Evolutionary conservation across 2,888 invertebrate species (phyloP).

Genomic region (Torymus tubicola): DNA sequence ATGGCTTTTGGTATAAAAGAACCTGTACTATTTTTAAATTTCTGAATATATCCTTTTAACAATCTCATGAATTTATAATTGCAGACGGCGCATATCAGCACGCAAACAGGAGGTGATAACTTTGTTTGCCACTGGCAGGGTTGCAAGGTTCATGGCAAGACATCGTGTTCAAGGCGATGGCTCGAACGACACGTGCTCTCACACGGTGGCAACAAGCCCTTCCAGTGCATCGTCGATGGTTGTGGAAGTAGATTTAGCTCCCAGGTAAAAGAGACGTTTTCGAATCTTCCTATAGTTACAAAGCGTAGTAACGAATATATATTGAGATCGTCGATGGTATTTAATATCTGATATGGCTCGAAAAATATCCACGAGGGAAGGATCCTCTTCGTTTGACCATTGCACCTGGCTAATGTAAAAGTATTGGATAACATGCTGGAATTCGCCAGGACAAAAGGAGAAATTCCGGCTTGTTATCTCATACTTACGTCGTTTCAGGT

Average conservation of each 20-base stretch:
- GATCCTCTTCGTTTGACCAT: slow-evolving; percentile 44
- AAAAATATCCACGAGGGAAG: slow-evolving; percentile 45
- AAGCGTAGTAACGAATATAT: background rate
- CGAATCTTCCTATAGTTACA: slow-evolving; percentile 1
- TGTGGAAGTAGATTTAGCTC: slow-evolving; percentile 93
- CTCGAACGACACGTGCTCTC: slow-evolving; percentile 93
- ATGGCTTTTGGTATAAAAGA: too few species aligned
- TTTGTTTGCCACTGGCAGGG: slow-evolving; percentile 95
- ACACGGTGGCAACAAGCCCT: slow-evolving; percentile 94
- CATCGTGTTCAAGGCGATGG: slow-evolving; percentile 95
- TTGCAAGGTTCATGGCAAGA: slow-evolving; percentile 95
- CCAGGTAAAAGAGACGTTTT: slow-evolving; percentile 80
- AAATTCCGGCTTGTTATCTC: background rate
- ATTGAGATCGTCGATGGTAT: background rate
- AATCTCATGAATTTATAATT: slow-evolving; percentile 59
- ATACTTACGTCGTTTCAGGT: too few species aligned
- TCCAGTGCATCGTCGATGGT: slow-evolving; percentile 96
- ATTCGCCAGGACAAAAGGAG: background rate
- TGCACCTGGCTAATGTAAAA: background rate
- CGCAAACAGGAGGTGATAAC: slow-evolving; percentile 89
- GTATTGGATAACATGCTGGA: slow-evolving; percentile 7
- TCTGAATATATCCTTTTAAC: too few species aligned
- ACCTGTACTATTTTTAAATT: too few species aligned
- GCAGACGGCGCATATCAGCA: slow-evolving; percentile 89
- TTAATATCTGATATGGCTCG: slow-evolving; percentile 44